Percentiles rank a stretch among this genome's conserved stretches.
phyloP scores from a whole-genome alignment of 2,113 vertebrate species.

The Phrynosoma platyrhinos region DNA sequence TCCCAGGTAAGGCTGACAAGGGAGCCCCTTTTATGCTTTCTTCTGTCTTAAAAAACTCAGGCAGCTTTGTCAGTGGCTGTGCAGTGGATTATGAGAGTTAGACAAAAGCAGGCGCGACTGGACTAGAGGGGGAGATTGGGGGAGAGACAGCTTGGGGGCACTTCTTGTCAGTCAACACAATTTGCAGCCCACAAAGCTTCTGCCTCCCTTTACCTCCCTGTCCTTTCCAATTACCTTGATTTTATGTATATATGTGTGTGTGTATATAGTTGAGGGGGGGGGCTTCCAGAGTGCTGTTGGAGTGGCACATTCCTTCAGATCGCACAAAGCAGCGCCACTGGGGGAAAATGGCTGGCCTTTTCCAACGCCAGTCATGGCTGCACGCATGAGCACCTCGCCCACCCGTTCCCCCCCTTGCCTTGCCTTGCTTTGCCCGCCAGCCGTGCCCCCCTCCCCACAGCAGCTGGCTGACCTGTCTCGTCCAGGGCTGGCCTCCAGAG shows the following conservation, averaged over 20 bases:
- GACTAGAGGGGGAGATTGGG: slow-evolving; percentile 32
- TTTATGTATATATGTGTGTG: background rate
- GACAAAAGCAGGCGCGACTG: slow-evolving; percentile 82
- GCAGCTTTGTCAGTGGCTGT: slow-evolving; percentile 75
- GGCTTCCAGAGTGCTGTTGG: background rate
- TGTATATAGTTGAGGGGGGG: background rate
- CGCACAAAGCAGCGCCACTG: slow-evolving; percentile 71
- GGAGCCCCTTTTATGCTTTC: slow-evolving; percentile 63
- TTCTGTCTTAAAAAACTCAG: slow-evolving; percentile 75
- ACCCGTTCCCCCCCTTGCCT: slow-evolving; percentile 52
- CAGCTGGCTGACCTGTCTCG: slow-evolving; percentile 90
- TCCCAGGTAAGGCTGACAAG: slow-evolving; percentile 51
- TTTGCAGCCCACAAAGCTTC: slow-evolving; percentile 75
- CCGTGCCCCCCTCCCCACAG: slow-evolving; percentile 62
- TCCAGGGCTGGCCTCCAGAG: slow-evolving; percentile 82
- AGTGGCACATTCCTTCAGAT: slow-evolving; percentile 68
- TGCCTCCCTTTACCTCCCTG: slow-evolving; percentile 55
- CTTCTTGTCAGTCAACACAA: slow-evolving; percentile 86
- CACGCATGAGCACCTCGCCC: slow-evolving; percentile 80
- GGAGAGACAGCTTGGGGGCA: slow-evolving; percentile 66
- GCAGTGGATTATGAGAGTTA: slow-evolving; percentile 84
- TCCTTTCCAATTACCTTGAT: slow-evolving; percentile 35
- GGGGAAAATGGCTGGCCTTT: slow-evolving; percentile 73
- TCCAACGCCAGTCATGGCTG: slow-evolving; percentile 74
- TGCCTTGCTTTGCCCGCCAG: background rate